These are phyloP conservation scores for Pangasius macronema DNA, from an alignment of 2,797 vertebrate genomes.

Conservation along the genomic window DNA sequence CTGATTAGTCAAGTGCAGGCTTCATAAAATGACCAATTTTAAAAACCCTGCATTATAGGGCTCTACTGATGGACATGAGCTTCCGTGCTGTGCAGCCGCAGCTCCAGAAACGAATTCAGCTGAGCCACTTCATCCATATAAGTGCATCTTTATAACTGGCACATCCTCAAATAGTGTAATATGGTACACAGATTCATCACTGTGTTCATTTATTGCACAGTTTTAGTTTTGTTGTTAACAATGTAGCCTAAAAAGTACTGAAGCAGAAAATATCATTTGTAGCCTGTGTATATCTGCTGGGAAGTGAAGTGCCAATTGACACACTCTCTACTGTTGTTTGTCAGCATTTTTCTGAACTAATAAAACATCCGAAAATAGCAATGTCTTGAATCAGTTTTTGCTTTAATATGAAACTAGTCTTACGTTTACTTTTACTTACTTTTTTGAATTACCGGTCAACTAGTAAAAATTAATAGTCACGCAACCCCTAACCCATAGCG, in stretches of 20 bases:
- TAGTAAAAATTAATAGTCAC: not conserved
- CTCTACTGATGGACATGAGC: not conserved
- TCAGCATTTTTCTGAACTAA: not conserved
- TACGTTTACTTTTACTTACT: too few species aligned
- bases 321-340: not conserved
- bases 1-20: not conserved
- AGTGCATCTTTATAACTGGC: not conserved
- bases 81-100: not conserved
- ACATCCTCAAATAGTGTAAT: not conserved
- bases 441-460: not conserved
- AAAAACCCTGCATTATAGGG: not conserved
- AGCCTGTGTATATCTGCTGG: not conserved
- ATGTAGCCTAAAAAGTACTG: not conserved
- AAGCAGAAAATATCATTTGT: not conserved
- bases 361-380: not conserved
- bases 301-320: not conserved
- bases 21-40: not conserved
- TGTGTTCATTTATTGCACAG: not conserved
- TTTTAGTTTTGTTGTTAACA: not conserved
- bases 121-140: not conserved
- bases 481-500: not conserved
- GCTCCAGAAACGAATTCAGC: not conserved
- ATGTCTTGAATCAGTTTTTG: not conserved
- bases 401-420: not conserved
- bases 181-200: not conserved